A percentile compares a stretch with the other conserved stretches of the same genome.
Conservation (phyloP, 2,113 vertebrate species). For the Uropsilus gracilis region DNA sequence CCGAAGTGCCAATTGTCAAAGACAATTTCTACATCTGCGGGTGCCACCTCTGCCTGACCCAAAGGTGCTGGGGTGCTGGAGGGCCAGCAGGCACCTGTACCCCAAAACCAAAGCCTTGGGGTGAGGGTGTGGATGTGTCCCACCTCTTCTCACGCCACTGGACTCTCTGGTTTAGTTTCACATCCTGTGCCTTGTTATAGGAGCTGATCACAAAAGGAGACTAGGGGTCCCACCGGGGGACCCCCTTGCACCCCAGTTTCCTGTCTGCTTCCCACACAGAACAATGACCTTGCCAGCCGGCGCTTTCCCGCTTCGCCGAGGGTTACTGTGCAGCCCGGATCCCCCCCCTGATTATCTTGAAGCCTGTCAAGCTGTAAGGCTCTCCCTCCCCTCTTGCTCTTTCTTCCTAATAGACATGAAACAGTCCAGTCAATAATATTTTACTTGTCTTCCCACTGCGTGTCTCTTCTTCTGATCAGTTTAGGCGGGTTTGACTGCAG, state of each 20-base stretch:
- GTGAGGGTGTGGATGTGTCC: not conserved
- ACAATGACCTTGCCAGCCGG: slow-evolving; percentile 84
- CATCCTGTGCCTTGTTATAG: not conserved
- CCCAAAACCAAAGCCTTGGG: not conserved
- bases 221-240: rapidly evolving
- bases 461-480: slow-evolving; percentile 91
- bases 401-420: slow-evolving; percentile 93
- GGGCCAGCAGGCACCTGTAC: not conserved
- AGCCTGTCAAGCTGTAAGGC: slow-evolving; percentile 89
- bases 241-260: slow-evolving; percentile 47
- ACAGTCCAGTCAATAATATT: slow-evolving; percentile 94
- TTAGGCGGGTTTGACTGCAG: slow-evolving; percentile 89
- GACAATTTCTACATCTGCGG: not conserved
- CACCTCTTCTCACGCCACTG: not conserved
- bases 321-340: slow-evolving; percentile 86
- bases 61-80: not conserved
- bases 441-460: slow-evolving; percentile 91
- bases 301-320: slow-evolving; percentile 83
- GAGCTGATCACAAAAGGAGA: not conserved
- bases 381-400: slow-evolving; percentile 87
- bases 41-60: not conserved
- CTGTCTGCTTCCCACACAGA: slow-evolving; percentile 82
- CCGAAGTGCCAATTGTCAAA: not conserved
- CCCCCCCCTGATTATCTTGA: slow-evolving; percentile 93
- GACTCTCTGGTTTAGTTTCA: not conserved